Evolutionary conservation across 2,888 invertebrate species (phyloP), one percentile per base, ranked within the genome.

Genomic region (Leptopterna dolabrata): DNA sequence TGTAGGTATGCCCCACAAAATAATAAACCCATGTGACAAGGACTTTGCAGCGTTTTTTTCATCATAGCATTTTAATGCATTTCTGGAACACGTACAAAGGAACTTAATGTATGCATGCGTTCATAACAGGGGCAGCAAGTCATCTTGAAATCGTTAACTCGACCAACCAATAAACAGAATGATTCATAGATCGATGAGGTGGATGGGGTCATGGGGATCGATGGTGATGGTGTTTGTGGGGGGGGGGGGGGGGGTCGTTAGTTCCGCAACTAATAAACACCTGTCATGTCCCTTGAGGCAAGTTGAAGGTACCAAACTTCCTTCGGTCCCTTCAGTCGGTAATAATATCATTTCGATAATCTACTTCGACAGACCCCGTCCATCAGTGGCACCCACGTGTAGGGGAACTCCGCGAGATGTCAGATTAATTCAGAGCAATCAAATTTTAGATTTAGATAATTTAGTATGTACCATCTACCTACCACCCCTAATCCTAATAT

Each of bases 251-350:
- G n/a, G 55, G 81, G 81, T 81, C 51, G 81, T 81, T 81, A 81
- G 81, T 81, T 81, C 55, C 81, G 24, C 81, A 78, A 78, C 78
- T 78, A 78, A 78, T 78, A 78, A 78, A 78, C 81, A 81, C 81
- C 81, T 81, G 81, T 51, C 51, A 81, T 81, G 51, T 51, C 81
- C 51, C 81, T 19, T 16, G 73, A 16, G 41, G 41, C 36, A 73
- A 73, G 73, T 36, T 36, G 24, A 24, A 29, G 70, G 29, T 24
- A 70, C n/a, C n/a, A n/a, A n/a, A 29, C 41, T 73, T 19, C 19
- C 36, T 19, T 19, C 36, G 14, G 16, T 29, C 73, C 73, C 73
- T 73, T 73, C 73, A 73, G 36, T 73, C 73, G 36, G 36, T 41
- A 73, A 41, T 73, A 73, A 73, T 73, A 73, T 73, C 41, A 73